Evolutionary conservation across 2,113 vertebrate genomes (phyloP), one percentile per base, ranked within the genome.

Genomic region (Nannospalax galili): DNA sequence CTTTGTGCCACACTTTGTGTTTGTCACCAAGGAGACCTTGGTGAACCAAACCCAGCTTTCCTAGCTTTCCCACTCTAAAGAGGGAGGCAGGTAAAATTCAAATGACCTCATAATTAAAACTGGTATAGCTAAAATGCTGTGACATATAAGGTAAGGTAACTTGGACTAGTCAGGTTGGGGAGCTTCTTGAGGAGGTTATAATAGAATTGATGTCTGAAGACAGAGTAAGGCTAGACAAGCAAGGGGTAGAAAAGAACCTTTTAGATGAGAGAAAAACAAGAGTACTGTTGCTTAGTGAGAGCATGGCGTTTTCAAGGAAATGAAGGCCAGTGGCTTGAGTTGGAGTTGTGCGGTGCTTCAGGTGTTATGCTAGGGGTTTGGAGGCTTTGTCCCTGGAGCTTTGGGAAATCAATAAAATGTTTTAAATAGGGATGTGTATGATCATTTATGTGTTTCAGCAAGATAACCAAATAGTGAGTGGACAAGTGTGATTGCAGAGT

Each of bases 361-460:
- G 94, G 40, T 74, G 24, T 28, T 45, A 0, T 52, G 40, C 15
- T 24, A n/a, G 17, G 24, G 60, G 37, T 70, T 84, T 95, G 56
- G n/a, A 62, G 65, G 7, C 20, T 80, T 74, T 78, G 58, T 95
- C 11, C 30, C 10, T 60, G 62, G 80, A 93, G 16, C 62, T 78
- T 77, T 67, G 40, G 28, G 14, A 94, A 56, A 0, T 73, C 67
- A 32, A 0, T 52, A 42, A 87, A 94, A 72, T 60, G 73, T 74
- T 84, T 78, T 77, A 86, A 96, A 73, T 8, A 22, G 37, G 48
- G 19, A 35, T 12, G 10, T 88, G 4, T 82, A 4, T 73, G 40
- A 40, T 85, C 45, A 84, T 32, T 84, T 95, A 62, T 90, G 48
- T 84, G 32, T 92, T 95, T 95, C 58, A 75, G 69, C 69, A 94